Evolutionary conservation across 2,797 vertebrate genomes (phyloP), one percentile per base, ranked within the genome.

Genomic region (Cossypha dichroa): DNA sequence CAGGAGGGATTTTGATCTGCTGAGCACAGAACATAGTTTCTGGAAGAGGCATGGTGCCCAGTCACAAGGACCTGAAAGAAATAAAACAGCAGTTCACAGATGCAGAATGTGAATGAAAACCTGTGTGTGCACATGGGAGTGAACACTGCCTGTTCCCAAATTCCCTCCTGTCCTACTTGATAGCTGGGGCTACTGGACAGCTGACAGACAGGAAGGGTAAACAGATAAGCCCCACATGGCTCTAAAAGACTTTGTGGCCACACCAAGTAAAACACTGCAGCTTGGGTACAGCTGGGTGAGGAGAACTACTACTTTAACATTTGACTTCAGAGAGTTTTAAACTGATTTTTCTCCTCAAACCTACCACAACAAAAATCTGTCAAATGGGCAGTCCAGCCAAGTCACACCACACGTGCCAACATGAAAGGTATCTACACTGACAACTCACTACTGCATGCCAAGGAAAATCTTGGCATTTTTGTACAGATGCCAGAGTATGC

Each of bases 1-100:
- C 98, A 0, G 98, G 98, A 0, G 99, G 99, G 25, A 99, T 98
- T 97, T 97, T 97, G 97, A 99, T 99, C 98, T 99, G 99, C 98
- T 99, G 98, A 56, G 98, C 95, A 90, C 99, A 99, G 95, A 99
- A 99, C 96, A 99, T 98, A 15, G 98, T 98, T 81, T 99, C 99
- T 21, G 98, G 98, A 90, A 97, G 98, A 87, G 99, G 98, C 99
- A 99, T 99, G 85, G 34, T 62, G 52, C 91, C 94, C 54, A 68
- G 23, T 34, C 63, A 63, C 26, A 18, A 59, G 16, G 59, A 58
- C 75, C 92, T 85, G 89, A 67, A 81, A 80, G 36, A 93, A 64
- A 33, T 5, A 74, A 58, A 69, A 16, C 31, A 77, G 33, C 33
- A 36, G 36, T 36, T 36, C 11, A 36, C 36, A 59, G 48, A 58